Base-by-base conservation (phyloP, 2,113 vertebrate species). In the Notothenia coriiceps region DNA sequence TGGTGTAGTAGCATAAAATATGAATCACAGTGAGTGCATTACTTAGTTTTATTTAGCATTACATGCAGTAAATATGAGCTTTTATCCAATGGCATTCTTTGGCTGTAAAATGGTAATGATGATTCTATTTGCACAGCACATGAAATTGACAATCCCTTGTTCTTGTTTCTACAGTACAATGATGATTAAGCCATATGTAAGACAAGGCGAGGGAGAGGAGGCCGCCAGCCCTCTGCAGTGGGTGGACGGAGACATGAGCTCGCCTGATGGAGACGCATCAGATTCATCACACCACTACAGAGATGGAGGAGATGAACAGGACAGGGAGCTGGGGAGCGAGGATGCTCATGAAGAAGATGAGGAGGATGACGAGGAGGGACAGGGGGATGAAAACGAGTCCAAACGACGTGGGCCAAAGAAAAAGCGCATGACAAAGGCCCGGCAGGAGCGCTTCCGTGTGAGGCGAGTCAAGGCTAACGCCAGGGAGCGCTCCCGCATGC, bases 361-460 rank as follows among this genome's bases (percentile, higher is more conserved):
- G 4, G 96, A 96, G 0, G 95, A 95, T 0, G 90, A 94, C 2
- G 95, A 95, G 0, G 89, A 93, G 1, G 95, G 90, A 50, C 94
- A 94, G 11, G 95, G 94, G 11, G 95, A 94, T 15, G 96, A 94
- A 15, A 95, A 95, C 14, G 97, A 94, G 51, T 96, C 97, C 13
- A 99, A 97, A 73, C 95, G 97, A 22, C 94, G 98, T 17, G 98
- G 98, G 17, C 97, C 98, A 2, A 99, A 98, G 94, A 99, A 97
- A 95, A 99, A 99, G 95, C 96, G 97, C 51, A 97, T 98, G 96
- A 99, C 98, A 25, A 99, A 99, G 93, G 97, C 96, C 0, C 94
- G 98, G 43, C 74, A 97, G 84, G 98, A 99, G 82, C 88, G 98
- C 33, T 98, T 99, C 91, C 94, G 96, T 18, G 97, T 96, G 0